Evolutionary conservation across 2,888 invertebrate genomes (phyloP), one percentile per base, ranked within the genome.

Genomic region (Sarcophaga carnaria): DNA sequence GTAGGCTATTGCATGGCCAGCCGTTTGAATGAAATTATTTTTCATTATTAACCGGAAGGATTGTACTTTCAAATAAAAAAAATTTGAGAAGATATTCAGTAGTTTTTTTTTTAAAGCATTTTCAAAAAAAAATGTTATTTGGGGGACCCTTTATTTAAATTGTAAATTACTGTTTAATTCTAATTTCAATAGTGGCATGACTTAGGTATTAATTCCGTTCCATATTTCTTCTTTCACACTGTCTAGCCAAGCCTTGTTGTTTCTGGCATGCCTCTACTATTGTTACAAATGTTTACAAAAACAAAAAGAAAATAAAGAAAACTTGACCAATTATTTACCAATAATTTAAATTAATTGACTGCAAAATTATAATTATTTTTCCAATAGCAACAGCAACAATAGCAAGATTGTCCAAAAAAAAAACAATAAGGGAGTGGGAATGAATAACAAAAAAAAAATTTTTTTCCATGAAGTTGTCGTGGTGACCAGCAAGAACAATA

Each of bases 281-380:
- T 10, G 37, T 37, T 37, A 37, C 37, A 37, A 37, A 37, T 8
- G 37, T 10, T 37, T 37, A 37, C 37, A 37, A 37, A 37, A 37
- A 37, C 0, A 37, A 6, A 37, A 6, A 37, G n/a, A 37, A 6
- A 37, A 37, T 37, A 37, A 37, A 8, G 37, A 37, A 54, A 64
- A 59, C 45, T 75, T 75, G 12, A 84, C 63, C 62, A 63, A 62
- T 11, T 27, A 27, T 63, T 70, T 49, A n/a, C 80, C 77, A 81
- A 85, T 67, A 75, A 83, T 83, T 86, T 77, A 76, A 80, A 80
- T 83, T 83, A 86, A 80, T 86, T 77, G 80, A 74, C 83, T 74
- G 79, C 63, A 71, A 66, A 80, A 77, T 83, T 75, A 70, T 77
- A 83, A 83, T 83, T 83, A 72, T 37, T 27, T 14, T 11, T 64